Evolutionary conservation across 1,140 invertebrate species (phyloP).

Genomic region (Drosophila takahashii): DNA sequence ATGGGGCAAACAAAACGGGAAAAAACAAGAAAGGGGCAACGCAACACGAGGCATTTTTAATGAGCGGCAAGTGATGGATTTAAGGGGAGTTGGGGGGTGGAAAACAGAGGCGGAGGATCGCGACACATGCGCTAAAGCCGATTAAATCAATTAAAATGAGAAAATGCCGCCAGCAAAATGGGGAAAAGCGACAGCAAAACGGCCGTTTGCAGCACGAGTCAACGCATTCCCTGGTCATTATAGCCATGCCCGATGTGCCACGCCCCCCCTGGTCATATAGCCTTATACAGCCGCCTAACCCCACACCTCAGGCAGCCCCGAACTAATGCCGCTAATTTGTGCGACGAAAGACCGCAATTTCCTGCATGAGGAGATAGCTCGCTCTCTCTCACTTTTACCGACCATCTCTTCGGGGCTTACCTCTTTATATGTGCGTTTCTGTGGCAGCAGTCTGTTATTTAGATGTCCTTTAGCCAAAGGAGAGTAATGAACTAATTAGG

Average conservation of each 20-base stretch:
- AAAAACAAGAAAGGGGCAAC: constrained; percentile 30
- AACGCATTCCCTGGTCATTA: constrained; percentile 66
- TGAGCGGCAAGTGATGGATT: constrained; percentile 42
- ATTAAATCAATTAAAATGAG: constrained; percentile 80
- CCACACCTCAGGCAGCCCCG: neutral
- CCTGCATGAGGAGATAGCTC: constrained; percentile 29
- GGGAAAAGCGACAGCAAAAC: constrained; percentile 57
- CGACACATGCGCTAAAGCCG: constrained; percentile 69
- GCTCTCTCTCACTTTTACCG: neutral
- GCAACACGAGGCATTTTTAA: constrained; percentile 64
- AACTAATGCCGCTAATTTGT: constrained; percentile 73
- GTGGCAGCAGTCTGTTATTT: neutral
- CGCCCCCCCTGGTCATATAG: neutral
- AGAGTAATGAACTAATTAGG: constrained; percentile 1
- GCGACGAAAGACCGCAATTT: constrained; percentile 49
- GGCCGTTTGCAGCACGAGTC: constrained; percentile 52
- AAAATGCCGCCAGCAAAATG: constrained; percentile 54
- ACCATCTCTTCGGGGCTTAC: neutral
- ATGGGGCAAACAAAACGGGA: constrained; percentile 37
- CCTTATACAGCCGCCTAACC: neutral
- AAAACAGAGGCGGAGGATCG: constrained; percentile 20
- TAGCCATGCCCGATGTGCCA: constrained; percentile 15
- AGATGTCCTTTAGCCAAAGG: constrained; percentile 16
- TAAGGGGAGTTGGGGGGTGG: neutral
- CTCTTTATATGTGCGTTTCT: constrained; percentile 9